Base-by-base conservation (phyloP, 1,140 invertebrate genomes). In the Drosophila repleta region DNA sequence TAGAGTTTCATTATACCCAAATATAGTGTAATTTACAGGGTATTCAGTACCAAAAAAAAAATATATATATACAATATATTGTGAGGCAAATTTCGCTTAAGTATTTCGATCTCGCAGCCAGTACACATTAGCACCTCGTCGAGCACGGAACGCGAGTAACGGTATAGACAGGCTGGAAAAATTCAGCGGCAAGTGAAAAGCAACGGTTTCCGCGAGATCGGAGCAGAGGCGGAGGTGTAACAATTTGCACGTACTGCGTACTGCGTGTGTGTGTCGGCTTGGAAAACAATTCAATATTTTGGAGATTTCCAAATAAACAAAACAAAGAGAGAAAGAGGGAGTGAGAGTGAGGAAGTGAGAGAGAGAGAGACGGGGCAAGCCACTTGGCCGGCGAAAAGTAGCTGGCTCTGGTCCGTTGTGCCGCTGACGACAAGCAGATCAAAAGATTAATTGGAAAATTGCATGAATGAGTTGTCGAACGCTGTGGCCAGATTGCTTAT, bases 231-330 rank as follows among this genome's bases (percentile, higher is more conserved):
- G n/a, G 21, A 58, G 39, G 39, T 46, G 29, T 48, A 53, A 76
- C 52, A 83, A 79, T 77, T 89, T 63, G 76, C 83, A 83, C 60
- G 51, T 55, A 82, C 52, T 67, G 24, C 52, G 6, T 6, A 29
- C 29, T 29, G 29, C 8, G 29, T 29, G 62, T 17, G 62, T 17
- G 61, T 41, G 45, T 57, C 51, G 65, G 68, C 76, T 70, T 58
- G 65, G 48, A 67, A 79, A 74, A 69, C 60, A 68, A 66, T 69
- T 68, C 76, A 70, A 81, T 75, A 78, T 82, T 78, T 79, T 65
- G 46, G 57, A 73, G 69, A 73, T 76, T 56, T 70, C 35, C 55
- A 88, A 88, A 83, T 89, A 89, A 89, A 88, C 84, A 88, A 66
- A 65, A 48, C 20, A 35, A 43, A 8, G 7, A 29, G 6, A 29